Evolutionary conservation across 2,888 invertebrate genomes (phyloP), one percentile per base, ranked within the genome.

Genomic region (Carabus problematicus): DNA sequence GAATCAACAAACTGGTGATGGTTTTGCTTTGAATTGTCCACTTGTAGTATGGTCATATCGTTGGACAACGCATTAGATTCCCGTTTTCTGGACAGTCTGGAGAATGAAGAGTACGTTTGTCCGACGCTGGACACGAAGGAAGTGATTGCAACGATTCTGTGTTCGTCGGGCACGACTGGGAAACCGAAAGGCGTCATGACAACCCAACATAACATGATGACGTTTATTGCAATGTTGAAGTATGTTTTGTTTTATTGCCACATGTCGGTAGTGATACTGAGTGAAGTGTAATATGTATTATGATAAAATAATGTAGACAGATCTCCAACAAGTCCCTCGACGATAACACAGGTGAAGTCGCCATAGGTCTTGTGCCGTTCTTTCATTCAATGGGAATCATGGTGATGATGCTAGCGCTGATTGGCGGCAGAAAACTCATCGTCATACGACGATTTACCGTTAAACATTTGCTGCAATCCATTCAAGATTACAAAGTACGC

Each of bases 321-420:
- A 52, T 61, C 29, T 14, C 55, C 41, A 58, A 45, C 47, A 14
- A 63, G 60, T 63, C 77, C 11, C 64, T 74, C 63, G 63, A 79
- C 8, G 49, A 79, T 1, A 70, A 71, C 12, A 77, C 80, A 0
- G 76, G 82, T 19, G 76, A 78, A 1, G 66, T 73, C n/a, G 75
- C 85, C 56, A 78, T 92, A 70, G 89, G 88, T 0, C 81, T 94
- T 41, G 86, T 93, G 70, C 95, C 95, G 11, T 92, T 93, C 85
- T 95, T 92, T 80, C 95, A 95, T 81, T 89, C 91, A 0, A 93
- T 91, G 77, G 93, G 93, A 0, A 91, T 91, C 76, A 85, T 90
- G 71, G 82, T 89, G 11, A 82, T 91, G 74, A 83, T 87, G 18
- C 79, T 87, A 16, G 81, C 90, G 54, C 78, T 85, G 14, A 76